Base-by-base conservation (phyloP, 2,888 invertebrate genomes). In the Campoplex nolae region DNA sequence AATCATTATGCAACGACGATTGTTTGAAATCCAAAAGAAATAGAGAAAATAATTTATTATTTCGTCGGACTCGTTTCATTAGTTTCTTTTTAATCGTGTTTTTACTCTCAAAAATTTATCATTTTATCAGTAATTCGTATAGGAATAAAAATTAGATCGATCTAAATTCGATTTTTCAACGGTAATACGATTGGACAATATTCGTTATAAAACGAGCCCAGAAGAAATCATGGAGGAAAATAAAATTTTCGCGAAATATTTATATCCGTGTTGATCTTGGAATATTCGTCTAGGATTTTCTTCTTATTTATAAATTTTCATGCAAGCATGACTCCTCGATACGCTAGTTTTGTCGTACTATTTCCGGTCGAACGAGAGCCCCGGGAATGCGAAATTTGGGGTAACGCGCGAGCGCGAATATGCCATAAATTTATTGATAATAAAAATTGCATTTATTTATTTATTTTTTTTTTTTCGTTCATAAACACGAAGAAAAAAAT, bases 281-380 rank as follows among this genome's bases (percentile, higher is more conserved):
- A 45, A 80, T 84, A 73, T 48, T 11, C 65, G 11, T 74, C 38
- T 54, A 58, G 67, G 76, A 77, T 83, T 76, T 62, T 38, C 42
- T 28, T 68, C 45, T 67, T 82, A 82, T 85, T 77, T 71, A 80
- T 80, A 77, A 58, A 65, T 71, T 77, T 80, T 38, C 7, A 51
- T 73, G 73, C 42, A 38, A 68, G 11, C 11, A 58, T 76, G 83
- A 86, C 56, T 68, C 16, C 48, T 45, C 28, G 48, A 58, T 68
- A 9, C 28, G 51, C 28, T 23, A 42, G 42, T 8, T 70, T 79
- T 75, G 68, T 74, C 68, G 74, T 84, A 67, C 42, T 74, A 86
- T 86, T 87, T 83, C 75, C 78, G 82, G 74, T 28, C 48, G 8
- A 38, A 32, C 54, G 54, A 18, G 78, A 23, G 23, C 23, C 42